Conservation (phyloP, 2,113 vertebrate species). For the Myodes glareolus region DNA sequence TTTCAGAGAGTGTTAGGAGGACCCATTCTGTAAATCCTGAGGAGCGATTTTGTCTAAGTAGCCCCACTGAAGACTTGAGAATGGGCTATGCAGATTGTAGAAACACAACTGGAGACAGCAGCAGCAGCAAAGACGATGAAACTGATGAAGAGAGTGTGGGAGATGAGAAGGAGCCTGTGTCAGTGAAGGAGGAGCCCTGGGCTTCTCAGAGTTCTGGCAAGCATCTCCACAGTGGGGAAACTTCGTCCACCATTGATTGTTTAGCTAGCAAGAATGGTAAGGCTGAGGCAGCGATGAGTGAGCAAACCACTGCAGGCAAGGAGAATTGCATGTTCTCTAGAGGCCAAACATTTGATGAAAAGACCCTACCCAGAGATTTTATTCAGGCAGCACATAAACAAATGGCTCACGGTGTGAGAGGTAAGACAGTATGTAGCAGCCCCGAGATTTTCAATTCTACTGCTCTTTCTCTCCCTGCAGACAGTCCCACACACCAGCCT, state of each 20-base stretch:
- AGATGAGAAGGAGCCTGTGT: conserved; percentile 68
- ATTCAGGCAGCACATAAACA: conserved; percentile 88
- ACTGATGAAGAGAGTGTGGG: conserved; percentile 77
- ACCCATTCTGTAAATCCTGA: conserved; percentile 83
- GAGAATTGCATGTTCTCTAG: conserved; percentile 70
- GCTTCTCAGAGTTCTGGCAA: conserved; percentile 45
- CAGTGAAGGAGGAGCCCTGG: conserved; percentile 83
- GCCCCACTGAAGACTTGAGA: conserved; percentile 81
- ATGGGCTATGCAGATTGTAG: conserved; percentile 84
- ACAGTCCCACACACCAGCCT: conserved; percentile 82
- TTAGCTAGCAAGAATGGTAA: conserved; percentile 79
- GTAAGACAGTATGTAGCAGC: conserved; percentile 83
- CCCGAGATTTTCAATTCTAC: conserved; percentile 85
- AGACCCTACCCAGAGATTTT: conserved; percentile 88
- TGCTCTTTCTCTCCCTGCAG: conserved; percentile 55
- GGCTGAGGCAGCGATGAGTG: conserved; percentile 75
- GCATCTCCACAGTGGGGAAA: not conserved
- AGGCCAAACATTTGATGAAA: conserved; percentile 67
- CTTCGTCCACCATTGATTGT: not conserved
- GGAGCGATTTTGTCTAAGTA: conserved; percentile 74
- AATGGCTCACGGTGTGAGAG: conserved; percentile 85
- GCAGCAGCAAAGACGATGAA: conserved; percentile 81
- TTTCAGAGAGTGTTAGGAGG: conserved; percentile 91
- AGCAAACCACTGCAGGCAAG: conserved; percentile 77
- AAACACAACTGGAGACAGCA: conserved; percentile 61